Percentiles rank a stretch among this genome's conserved stretches.
Evolutionary conservation across 2,797 vertebrate species (phyloP).

Genomic region (Alcedo atthis): DNA sequence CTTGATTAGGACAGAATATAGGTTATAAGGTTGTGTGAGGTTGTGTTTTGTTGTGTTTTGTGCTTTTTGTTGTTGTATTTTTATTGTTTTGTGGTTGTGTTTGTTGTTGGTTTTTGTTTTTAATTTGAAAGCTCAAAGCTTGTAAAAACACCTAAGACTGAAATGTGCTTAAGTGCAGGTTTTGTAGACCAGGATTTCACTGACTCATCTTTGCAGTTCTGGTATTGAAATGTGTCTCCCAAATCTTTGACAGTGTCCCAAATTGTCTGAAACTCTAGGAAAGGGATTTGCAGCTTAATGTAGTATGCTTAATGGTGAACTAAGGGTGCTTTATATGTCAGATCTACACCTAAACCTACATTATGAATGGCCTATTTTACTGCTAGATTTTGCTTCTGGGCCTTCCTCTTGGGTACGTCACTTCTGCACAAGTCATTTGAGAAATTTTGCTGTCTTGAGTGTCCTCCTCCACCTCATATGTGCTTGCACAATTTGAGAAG

Average conservation of each 20-base stretch:
- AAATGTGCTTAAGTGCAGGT: neutral
- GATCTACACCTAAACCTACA: neutral
- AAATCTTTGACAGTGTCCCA: neutral
- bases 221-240: neutral
- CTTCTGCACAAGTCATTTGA: neutral
- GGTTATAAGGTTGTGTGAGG: neutral
- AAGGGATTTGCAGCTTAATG: fast-evolving
- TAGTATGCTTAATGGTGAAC: neutral
- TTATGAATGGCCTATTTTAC: neutral
- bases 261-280: neutral
- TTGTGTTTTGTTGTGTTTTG: too few relatives aligned
- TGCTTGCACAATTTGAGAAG: neutral
- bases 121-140: neutral
- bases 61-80: too few relatives aligned
- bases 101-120: too few relatives aligned
- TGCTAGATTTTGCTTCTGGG: neutral
- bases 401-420: neutral
- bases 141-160: neutral
- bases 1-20: fast-evolving
- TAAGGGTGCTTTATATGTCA: neutral
- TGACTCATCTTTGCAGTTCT: neutral
- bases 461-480: fast-evolving
- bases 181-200: neutral
- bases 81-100: too few relatives aligned
- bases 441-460: neutral